Evolutionary conservation across 2,797 vertebrate genomes (phyloP).

Genomic region (Petrocephalus sullivani): DNA sequence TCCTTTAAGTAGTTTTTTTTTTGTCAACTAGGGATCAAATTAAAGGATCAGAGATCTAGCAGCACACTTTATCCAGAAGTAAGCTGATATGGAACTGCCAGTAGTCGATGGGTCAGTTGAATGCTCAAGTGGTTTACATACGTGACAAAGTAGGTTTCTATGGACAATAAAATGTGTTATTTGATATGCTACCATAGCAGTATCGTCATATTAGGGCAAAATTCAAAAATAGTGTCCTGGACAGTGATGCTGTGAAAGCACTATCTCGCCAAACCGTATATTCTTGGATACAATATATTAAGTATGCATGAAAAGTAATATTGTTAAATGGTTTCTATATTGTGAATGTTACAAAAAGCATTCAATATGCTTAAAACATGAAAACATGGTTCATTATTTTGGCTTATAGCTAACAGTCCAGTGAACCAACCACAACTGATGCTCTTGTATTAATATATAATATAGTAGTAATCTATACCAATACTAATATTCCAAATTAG

Average conservation of each 20-base stretch:
- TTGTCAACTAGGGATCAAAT: not conserved
- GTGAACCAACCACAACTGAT: not conserved
- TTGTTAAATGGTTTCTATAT: not conserved
- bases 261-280: not conserved
- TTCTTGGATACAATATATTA: not conserved
- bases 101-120: no score
- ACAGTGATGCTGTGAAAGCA: not conserved
- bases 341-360: not conserved
- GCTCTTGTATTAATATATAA: not conserved
- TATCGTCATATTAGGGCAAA: slow-evolving; percentile 4
- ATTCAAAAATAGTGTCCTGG: not conserved
- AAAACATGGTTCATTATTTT: not conserved
- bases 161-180: slow-evolving; percentile 54
- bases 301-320: not conserved
- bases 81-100: slow-evolving; percentile 42
- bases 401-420: not conserved
- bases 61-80: slow-evolving; percentile 25
- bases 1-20: not conserved
- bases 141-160: slow-evolving; percentile 45
- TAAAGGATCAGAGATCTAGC: not conserved
- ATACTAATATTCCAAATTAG: not conserved
- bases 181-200: slow-evolving; percentile 51
- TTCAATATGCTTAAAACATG: not conserved
- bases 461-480: not conserved
- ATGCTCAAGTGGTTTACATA: slow-evolving; percentile 21